phyloP scores from a whole-genome alignment of 2,888 invertebrate species.

The Trachelus troglodyta region DNA sequence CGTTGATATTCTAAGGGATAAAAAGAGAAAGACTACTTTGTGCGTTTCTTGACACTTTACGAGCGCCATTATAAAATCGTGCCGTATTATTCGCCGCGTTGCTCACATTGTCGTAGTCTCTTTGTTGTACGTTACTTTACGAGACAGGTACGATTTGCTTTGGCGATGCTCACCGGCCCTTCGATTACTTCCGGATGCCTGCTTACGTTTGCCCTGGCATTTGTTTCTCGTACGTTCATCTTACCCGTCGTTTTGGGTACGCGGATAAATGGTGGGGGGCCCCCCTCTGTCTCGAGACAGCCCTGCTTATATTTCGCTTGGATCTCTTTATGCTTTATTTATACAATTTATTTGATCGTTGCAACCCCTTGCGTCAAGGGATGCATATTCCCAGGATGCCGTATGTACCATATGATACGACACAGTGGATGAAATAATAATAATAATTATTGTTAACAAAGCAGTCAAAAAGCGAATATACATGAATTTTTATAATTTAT shows the following conservation, averaged over 20 bases:
- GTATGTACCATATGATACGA: neutral
- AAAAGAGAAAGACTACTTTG: slow-evolving; percentile 20
- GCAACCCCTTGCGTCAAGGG: neutral
- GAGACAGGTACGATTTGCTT: slow-evolving; percentile 48
- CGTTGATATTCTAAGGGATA: neutral
- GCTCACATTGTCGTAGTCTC: slow-evolving; percentile 39
- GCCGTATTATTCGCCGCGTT: slow-evolving; percentile 36
- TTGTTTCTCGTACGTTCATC: neutral
- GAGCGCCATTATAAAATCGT: slow-evolving; percentile 38
- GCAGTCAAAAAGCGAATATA: neutral
- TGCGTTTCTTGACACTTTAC: slow-evolving; percentile 31
- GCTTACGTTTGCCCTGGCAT: slow-evolving; percentile 41
- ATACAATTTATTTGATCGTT: neutral
- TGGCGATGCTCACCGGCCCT: slow-evolving; percentile 22
- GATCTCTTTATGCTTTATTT: neutral
- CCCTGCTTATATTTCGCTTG: neutral
- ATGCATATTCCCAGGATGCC: neutral
- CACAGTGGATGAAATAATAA: neutral
- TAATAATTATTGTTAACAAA: neutral
- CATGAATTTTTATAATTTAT: neutral
- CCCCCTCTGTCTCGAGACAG: neutral
- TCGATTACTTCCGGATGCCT: slow-evolving; percentile 60
- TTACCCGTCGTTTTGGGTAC: neutral
- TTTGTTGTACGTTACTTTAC: slow-evolving; percentile 49
- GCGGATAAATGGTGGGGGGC: neutral